A percentile compares a stretch with the other conserved stretches of the same genome.
Evolutionary conservation across 53 echinoderm and acorn worm species (phyloP).

Genomic region (Echinarachnius parma): DNA sequence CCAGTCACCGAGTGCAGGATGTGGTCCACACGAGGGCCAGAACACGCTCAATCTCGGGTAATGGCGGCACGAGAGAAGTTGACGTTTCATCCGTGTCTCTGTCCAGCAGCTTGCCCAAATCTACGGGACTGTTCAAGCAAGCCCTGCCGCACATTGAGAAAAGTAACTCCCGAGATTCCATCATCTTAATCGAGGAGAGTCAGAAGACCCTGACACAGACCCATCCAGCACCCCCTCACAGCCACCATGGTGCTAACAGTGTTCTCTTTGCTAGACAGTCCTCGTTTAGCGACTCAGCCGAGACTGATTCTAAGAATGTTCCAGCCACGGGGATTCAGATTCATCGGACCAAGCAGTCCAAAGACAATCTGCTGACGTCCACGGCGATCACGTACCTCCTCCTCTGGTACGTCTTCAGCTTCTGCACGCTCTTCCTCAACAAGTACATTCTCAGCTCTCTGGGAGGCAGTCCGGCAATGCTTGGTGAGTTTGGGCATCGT

Average conservation of each 20-base stretch:
- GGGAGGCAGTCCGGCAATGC: slow-evolving; percentile 82
- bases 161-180: slow-evolving; percentile 9
- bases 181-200: too few relatives aligned
- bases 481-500: slow-evolving; percentile 93
- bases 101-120: slow-evolving; percentile 34
- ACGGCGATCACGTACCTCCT: slow-evolving; percentile 67
- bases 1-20: slow-evolving; percentile 27
- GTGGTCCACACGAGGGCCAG: slow-evolving; percentile 11
- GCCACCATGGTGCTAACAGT: too few relatives aligned
- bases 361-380: slow-evolving; percentile 72
- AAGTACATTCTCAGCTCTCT: slow-evolving; percentile 87
- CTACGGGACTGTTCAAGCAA: slow-evolving; percentile 31
- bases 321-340: not conserved
- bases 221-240: not conserved
- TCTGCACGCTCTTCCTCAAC: slow-evolving; percentile 96
- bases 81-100: slow-evolving; percentile 3
- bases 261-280: slow-evolving; percentile 7
- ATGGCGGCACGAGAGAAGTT: not conserved
- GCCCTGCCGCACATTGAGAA: slow-evolving; percentile 7
- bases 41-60: slow-evolving; percentile 10
- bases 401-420: slow-evolving; percentile 96
- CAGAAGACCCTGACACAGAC: not conserved
- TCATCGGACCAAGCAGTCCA: slow-evolving; percentile 38
- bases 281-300: slow-evolving; percentile 7
- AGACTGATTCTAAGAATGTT: not conserved